Evolutionary conservation across 1,140 invertebrate genomes (phyloP), one percentile per base, ranked within the genome.

Genomic region (Sogatella furcifera): DNA sequence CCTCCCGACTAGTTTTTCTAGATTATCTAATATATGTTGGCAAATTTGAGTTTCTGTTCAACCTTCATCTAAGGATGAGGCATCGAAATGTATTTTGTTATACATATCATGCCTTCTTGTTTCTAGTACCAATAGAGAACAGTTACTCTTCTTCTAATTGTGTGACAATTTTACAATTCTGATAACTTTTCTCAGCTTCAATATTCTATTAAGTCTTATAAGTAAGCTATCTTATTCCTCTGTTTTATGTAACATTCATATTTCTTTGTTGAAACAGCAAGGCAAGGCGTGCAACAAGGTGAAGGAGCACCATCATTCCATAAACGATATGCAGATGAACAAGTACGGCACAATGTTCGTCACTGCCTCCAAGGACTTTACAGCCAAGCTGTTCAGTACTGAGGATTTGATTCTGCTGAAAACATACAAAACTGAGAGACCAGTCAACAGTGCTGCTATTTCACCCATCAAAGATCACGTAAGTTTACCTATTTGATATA

Each of bases 291-390:
- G 89, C 1, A 84, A 84, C 64, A 80, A 83, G 10, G 79, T 85
- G 14, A 83, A 85, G 63, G 90, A 89, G 63, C 96, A 99, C 72
- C 84, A 80, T 1, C 83, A 81, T 46, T 81, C 87, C 65, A 96
- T 99, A 60, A 97, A 95, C 73, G 95, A 98, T 71, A 93, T 98
- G 85, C 95, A 98, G 73, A 80, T 89, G 63, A 92, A 88, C 43
- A 89, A 90, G 69, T 95, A 99, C 73, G 84, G 87, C 17, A 92
- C 90, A 2, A 95, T 97, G 91, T 91, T 98, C 69, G 91, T 99
- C 14, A 95, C 95, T 5, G 93, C 95, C 4, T 96, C 92, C 0
- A 92, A 95, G 74, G 95, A 98, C 76, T 83, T 86, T 62, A 93
- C 94, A 14, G 89, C 95, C 0, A 97, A 95, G 74, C 75, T 98